Conservation (phyloP, 2,888 invertebrate species). For the Nomada fucata region DNA sequence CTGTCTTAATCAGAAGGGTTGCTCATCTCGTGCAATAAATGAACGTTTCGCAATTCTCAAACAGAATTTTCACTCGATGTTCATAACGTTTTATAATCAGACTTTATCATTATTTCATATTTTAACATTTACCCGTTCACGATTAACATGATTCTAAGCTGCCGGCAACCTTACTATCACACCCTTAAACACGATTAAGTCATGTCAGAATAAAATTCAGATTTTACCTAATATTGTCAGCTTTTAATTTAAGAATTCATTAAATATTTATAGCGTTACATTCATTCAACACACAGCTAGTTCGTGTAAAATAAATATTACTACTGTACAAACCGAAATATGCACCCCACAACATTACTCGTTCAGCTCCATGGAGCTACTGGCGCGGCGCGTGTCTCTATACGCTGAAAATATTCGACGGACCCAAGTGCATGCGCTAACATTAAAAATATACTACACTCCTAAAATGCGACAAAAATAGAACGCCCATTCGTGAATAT, state of each 20-base stretch:
- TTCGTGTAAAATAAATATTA: conserved; percentile 10
- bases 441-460: background rate
- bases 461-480: conserved; percentile 8
- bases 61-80: background rate
- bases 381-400: conserved; percentile 11
- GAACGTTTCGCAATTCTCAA: too few species aligned
- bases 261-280: background rate
- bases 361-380: conserved; percentile 22
- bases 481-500: background rate
- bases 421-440: background rate
- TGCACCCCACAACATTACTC: conserved; percentile 8
- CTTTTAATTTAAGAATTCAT: background rate
- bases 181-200: background rate
- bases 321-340: conserved; percentile 19
- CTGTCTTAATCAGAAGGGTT: conserved; percentile 32
- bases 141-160: background rate
- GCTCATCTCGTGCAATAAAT: background rate
- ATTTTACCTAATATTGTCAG: background rate
- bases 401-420: conserved; percentile 41
- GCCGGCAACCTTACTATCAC: background rate
- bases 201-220: background rate
- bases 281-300: background rate
- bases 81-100: conserved; percentile 12
- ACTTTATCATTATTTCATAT: background rate
- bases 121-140: background rate